A percentile compares a stretch with the other conserved stretches of the same genome.
Conservation (phyloP, 2,113 vertebrate genomes). For the Gobio gobio region DNA sequence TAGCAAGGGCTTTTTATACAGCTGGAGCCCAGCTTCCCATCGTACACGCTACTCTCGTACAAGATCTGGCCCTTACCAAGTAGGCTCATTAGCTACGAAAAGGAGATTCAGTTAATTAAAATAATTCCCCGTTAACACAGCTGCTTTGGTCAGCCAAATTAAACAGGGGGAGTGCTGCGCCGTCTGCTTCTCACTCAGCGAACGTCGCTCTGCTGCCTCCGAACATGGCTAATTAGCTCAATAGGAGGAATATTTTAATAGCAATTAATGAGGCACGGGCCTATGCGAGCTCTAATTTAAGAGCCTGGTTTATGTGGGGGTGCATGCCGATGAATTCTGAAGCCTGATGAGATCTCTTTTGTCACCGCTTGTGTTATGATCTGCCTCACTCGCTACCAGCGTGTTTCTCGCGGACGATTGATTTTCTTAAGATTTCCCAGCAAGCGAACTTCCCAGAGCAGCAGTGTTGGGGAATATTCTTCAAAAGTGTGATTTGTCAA, state of each 20-base stretch:
- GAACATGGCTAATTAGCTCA: slow-evolving; percentile 59
- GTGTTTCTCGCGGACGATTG: background rate
- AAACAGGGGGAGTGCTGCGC: slow-evolving; percentile 62
- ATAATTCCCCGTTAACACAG: slow-evolving; percentile 69
- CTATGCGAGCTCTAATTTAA: slow-evolving; percentile 52
- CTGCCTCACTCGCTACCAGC: background rate
- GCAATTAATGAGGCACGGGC: slow-evolving; percentile 58
- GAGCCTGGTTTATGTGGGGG: slow-evolving; percentile 10
- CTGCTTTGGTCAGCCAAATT: slow-evolving; percentile 72
- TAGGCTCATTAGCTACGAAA: slow-evolving; percentile 72
- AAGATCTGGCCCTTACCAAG: slow-evolving; percentile 62
- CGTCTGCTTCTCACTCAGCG: slow-evolving; percentile 51
- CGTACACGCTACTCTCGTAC: background rate
- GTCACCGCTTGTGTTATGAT: background rate
- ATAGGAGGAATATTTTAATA: slow-evolving; percentile 66
- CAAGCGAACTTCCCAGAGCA: background rate
- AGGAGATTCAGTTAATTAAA: slow-evolving; percentile 72
- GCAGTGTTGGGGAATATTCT: background rate
- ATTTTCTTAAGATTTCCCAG: slow-evolving; percentile 21
- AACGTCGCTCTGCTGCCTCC: slow-evolving; percentile 34
- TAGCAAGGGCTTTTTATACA: slow-evolving; percentile 5
- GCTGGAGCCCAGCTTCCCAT: slow-evolving; percentile 22
- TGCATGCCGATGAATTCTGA: slow-evolving; percentile 39
- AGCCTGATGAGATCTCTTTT: slow-evolving; percentile 30
- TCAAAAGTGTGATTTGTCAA: background rate